Evolutionary conservation across 2,797 vertebrate genomes (phyloP).

Genomic region (Anableps anableps): DNA sequence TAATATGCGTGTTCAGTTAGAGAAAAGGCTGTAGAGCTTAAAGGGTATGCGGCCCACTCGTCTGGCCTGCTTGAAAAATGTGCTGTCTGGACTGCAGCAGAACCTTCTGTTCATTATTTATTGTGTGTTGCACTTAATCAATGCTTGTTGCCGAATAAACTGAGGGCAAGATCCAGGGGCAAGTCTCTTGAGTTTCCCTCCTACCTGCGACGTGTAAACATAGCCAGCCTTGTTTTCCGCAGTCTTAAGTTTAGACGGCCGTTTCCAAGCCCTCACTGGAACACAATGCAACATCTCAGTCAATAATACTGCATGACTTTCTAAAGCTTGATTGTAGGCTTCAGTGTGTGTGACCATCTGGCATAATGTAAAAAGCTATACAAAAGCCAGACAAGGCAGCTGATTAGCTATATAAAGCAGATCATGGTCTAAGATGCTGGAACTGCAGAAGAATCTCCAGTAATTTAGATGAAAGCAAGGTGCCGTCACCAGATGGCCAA

Average conservation of each 20-base stretch:
- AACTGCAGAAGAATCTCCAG: constrained; percentile 54
- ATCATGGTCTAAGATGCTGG: constrained; percentile 32
- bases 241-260: constrained; percentile 21
- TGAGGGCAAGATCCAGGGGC: constrained; percentile 12
- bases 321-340: constrained; percentile 21
- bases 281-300: constrained; percentile 49
- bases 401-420: constrained; percentile 66
- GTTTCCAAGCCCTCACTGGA: constrained; percentile 33
- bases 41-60: constrained; percentile 30
- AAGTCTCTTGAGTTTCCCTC: constrained; percentile 10
- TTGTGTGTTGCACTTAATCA: constrained; percentile 13
- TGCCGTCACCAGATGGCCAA: constrained; percentile 44
- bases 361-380: constrained; percentile 57
- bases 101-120: constrained; percentile 27
- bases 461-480: constrained; percentile 61
- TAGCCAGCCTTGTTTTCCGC: constrained; percentile 20
- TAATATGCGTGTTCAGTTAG: constrained; percentile 1
- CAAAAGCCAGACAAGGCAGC: constrained; percentile 54
- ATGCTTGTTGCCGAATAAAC: constrained; percentile 35
- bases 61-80: constrained; percentile 24
- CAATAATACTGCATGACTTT: constrained; percentile 52
- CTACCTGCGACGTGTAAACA: constrained; percentile 21
- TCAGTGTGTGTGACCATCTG: constrained; percentile 46
- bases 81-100: constrained; percentile 8
- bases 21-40: constrained; percentile 18